These are phyloP conservation scores for Lasioglossum albipes DNA, from an alignment of 1,140 invertebrate species.

Conservation along the genomic window DNA sequence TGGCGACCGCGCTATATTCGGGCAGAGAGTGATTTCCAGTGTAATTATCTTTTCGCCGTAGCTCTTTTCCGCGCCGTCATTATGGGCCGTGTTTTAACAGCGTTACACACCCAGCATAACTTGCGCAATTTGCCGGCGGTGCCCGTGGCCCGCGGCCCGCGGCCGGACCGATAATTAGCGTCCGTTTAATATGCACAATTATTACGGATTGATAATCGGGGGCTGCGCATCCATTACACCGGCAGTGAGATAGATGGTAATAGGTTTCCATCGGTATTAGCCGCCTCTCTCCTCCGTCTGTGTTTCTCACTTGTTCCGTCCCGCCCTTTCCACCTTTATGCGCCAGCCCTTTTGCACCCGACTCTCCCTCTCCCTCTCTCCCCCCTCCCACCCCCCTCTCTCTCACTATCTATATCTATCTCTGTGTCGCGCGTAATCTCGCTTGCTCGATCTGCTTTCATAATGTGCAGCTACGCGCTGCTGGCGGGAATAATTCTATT, in stretches of 20 bases:
- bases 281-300: conserved; percentile 42
- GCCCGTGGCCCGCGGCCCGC: conserved; percentile 56
- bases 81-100: conserved; percentile 44
- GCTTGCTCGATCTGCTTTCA: conserved; percentile 30
- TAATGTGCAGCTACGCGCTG: conserved; percentile 17
- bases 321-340: conserved; percentile 1
- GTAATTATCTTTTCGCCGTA: conserved; percentile 51
- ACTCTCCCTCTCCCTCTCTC: no score
- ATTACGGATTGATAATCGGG: conserved; percentile 76
- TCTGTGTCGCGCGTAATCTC: conserved; percentile 22
- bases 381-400: not conserved
- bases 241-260: conserved; percentile 72
- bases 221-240: conserved; percentile 68
- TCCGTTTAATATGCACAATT: conserved; percentile 75
- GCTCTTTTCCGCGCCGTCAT: conserved; percentile 44
- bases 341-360: no score
- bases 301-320: conserved; percentile 13
- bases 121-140: conserved; percentile 55
- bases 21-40: conserved; percentile 35
- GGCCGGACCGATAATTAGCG: conserved; percentile 72
- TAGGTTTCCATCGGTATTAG: conserved; percentile 69
- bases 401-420: not conserved
- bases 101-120: conserved; percentile 52
- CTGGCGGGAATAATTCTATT: conserved; percentile 39
- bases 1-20: conserved; percentile 17